Evolutionary conservation across 2,797 vertebrate species (phyloP), one percentile per base, ranked within the genome.

Genomic region (Tachyglossus aculeatus): DNA sequence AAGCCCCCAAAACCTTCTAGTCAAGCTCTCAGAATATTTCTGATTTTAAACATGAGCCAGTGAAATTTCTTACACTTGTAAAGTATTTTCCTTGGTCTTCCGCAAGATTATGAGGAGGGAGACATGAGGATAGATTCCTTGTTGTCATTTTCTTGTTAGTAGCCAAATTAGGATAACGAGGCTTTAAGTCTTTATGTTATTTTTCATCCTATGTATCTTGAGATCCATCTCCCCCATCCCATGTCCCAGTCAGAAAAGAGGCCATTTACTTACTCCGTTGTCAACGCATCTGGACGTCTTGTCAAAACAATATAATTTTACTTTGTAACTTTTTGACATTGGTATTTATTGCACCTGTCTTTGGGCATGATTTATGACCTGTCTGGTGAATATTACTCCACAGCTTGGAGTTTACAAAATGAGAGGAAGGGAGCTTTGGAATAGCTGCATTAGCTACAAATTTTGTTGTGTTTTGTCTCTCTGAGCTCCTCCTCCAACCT

Each of bases 361-460:
- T 78, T 94, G 90, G 92, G 92, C 93, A 93, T 97, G 96, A 97
- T 96, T 94, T 96, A 98, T 96, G 94, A 91, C 93, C 93, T 93
- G 91, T 94, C 91, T 94, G 92, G 88, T 68, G 88, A 94, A 86
- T 92, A 90, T 94, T 93, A 95, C 94, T 95, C 91, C 75, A 80
- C 84, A 77, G 86, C 88, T 88, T 85, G 76, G 78, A 87, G 89
- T 94, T 94, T 94, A 94, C 83, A 90, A 90, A 88, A 84, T 39
- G 65, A 93, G 93, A 95, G 96, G 94, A 93, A 91, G 88, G 89
- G 92, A 91, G 90, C 91, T 92, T 93, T 93, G 89, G 90, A 88
- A 92, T 77, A 86, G 80, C 74, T 59, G 48, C 45, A 67, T 82
- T 77, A 58, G 73, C 80, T 82, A 78, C 86, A 61, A 68, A 87